These are phyloP conservation scores for Tenodera sinensis DNA, from an alignment of 2,888 invertebrate species.

Conservation along the genomic window DNA sequence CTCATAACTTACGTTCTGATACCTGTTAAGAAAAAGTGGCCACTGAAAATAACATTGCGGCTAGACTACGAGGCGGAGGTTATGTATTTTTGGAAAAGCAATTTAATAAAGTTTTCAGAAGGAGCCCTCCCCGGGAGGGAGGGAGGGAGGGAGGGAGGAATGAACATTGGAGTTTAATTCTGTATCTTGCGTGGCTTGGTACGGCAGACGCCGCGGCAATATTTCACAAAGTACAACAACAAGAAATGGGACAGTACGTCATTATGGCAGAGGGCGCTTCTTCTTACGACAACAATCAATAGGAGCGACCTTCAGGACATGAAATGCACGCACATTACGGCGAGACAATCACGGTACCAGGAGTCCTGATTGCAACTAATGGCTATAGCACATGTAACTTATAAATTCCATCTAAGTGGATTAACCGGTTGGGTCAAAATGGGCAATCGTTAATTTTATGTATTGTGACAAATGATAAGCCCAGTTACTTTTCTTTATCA, in stretches of 20 bases:
- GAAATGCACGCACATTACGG: background rate
- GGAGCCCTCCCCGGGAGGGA: background rate
- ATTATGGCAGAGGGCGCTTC: background rate
- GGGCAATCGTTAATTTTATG: background rate
- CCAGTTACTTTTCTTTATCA: too few relatives aligned
- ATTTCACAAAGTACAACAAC: background rate
- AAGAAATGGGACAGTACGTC: background rate
- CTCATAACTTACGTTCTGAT: background rate
- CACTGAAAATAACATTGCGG: background rate
- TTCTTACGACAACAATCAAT: background rate
- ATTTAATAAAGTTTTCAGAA: conserved; percentile 1
- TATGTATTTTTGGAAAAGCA: conserved; percentile 1
- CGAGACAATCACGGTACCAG: background rate
- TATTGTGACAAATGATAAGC: too few relatives aligned
- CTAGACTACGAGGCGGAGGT: background rate
- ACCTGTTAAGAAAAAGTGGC: background rate
- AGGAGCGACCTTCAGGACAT: background rate
- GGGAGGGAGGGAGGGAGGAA: background rate
- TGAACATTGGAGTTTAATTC: background rate
- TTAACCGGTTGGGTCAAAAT: background rate
- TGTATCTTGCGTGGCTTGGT: conserved; percentile 17
- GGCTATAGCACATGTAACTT: background rate
- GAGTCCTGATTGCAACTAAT: background rate
- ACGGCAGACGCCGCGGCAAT: background rate
- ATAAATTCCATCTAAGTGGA: background rate